phyloP scores from a whole-genome alignment of 2,113 vertebrate genomes.

The Nanorana parkeri region DNA sequence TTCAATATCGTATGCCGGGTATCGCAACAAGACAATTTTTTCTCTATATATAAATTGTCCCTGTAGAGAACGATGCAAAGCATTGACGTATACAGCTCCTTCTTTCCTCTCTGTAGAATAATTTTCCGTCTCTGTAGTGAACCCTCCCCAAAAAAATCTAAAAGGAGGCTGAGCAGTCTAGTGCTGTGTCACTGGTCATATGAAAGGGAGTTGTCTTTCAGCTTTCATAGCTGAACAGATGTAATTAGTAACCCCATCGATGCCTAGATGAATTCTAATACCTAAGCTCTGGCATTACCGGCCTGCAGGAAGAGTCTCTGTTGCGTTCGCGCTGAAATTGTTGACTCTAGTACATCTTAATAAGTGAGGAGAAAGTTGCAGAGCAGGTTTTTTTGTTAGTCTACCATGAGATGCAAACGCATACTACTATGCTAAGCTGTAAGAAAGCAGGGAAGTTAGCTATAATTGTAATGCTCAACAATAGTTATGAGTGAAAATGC shows the following conservation, averaged over 20 bases:
- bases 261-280: background rate
- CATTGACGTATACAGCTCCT: conserved; percentile 21
- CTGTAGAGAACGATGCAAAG: background rate
- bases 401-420: no score
- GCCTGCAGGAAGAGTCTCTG: no score
- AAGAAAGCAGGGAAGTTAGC: no score
- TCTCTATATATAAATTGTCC: background rate
- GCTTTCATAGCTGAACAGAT: background rate
- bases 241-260: conserved; percentile 16
- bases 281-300: no score
- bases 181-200: conserved; percentile 24
- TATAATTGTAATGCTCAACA: no score
- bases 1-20: no score
- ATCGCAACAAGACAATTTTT: background rate
- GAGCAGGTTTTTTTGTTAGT: no score
- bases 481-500: no score
- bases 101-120: background rate
- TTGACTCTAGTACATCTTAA: no score
- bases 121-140: conserved; percentile 21
- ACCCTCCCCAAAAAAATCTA: conserved; percentile 4
- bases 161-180: conserved; percentile 12
- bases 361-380: no score
- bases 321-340: no score
- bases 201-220: background rate
- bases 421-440: no score